Evolutionary conservation across 2,888 invertebrate genomes (phyloP), one percentile per base, ranked within the genome.

Genomic region (Brachyopa scutellaris): DNA sequence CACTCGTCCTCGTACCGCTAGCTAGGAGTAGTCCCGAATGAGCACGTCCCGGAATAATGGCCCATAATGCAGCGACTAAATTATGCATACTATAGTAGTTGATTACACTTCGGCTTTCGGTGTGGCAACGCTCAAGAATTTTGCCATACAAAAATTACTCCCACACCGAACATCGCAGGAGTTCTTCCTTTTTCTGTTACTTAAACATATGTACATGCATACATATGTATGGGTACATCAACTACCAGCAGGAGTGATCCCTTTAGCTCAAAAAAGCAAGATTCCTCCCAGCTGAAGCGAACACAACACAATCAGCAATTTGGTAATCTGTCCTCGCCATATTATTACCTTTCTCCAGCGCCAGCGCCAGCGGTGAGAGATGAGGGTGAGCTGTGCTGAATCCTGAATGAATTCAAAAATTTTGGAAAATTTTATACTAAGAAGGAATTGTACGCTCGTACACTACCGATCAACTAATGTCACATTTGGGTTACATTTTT

Each of bases 11-110:
- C 26, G 26, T 42, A 29, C 33, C 33, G 4, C 49, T 59, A 21
- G 40, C n/a, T 19, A 11, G 59, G 42, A 31, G 64, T 49, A 23
- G 55, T 73, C 67, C 57, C 66, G 67, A 80, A 80, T 80, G 69
- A 62, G 74, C 80, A 80, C 80, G 80, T 74, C 49, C 74, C 42
- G 42, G 55, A 74, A 80, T 80, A 80, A 80, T 80, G 57, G 80
- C 57, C 62, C 74, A 80, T 80, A 80, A 80, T 74, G 80, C 74
- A 80, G 57, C 80, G 80, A 62, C 69, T 74, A 69, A 74, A 74
- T 80, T 80, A 74, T 80, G 80, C 80, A 80, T 74, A 74, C 74
- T 49, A 66, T 66, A 57, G 66, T 74, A 66, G 74, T 74, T 74
- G 74, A 74, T 57, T 74, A 74, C 74, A 66, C 66, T 66, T 66